These are phyloP conservation scores for Drosophila seclusa DNA, from an alignment of 2,888 invertebrate genomes.

Conservation along the genomic window DNA sequence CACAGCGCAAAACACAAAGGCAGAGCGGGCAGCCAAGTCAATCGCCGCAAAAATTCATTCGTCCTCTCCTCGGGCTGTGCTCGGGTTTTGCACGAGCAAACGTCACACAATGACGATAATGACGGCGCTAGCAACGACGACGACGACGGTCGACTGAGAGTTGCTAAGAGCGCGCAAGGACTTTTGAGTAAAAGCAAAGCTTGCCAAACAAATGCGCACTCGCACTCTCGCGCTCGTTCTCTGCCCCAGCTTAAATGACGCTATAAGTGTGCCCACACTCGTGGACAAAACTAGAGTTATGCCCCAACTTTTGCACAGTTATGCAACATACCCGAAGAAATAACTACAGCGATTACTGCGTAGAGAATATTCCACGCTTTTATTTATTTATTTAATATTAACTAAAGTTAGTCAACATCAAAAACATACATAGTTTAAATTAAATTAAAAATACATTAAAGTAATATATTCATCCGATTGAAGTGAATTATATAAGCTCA, in stretches of 20 bases:
- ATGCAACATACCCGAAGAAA: not conserved
- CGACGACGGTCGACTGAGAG: slow-evolving; percentile 24
- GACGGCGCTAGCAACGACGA: slow-evolving; percentile 23
- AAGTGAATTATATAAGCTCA: not conserved
- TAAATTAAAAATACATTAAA: not conserved
- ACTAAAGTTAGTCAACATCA: not conserved
- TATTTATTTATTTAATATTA: not conserved
- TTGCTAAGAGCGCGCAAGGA: slow-evolving; percentile 48
- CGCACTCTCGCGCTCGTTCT: slow-evolving; percentile 46
- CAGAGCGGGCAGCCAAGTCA: slow-evolving; percentile 39
- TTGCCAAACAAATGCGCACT: slow-evolving; percentile 76
- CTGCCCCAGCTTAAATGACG: slow-evolving; percentile 36
- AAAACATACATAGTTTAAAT: not conserved
- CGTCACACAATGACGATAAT: slow-evolving; percentile 56
- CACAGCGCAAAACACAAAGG: slow-evolving; percentile 73
- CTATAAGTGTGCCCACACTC: slow-evolving; percentile 43
- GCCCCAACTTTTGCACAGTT: not conserved
- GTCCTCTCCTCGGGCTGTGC: slow-evolving; percentile 23
- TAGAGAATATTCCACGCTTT: not conserved
- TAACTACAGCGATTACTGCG: not conserved
- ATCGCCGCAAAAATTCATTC: slow-evolving; percentile 36
- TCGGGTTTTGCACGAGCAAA: slow-evolving; percentile 46
- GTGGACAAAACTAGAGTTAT: slow-evolving; percentile 13
- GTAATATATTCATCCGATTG: not conserved
- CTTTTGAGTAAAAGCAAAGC: slow-evolving; percentile 51